Base-by-base conservation (phyloP, 2,888 invertebrate genomes). In the Eupithecia inturbata region DNA sequence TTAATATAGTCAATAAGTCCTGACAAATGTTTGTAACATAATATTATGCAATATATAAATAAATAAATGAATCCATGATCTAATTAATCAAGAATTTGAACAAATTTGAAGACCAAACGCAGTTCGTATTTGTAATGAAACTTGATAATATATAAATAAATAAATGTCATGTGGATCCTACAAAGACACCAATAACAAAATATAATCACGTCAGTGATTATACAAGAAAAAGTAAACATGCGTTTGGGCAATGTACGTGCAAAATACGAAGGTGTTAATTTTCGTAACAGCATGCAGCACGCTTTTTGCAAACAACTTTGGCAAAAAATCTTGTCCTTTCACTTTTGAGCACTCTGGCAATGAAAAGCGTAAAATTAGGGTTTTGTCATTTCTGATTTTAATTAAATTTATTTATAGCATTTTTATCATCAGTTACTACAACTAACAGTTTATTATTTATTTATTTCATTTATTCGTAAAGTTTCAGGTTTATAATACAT, bases 211-310 rank as follows among this genome's bases (percentile, higher is more conserved):
- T 26, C 72, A 72, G 49, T 49, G n/a, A 66, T 75, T 76, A 73
- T 72, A 77, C 75, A 75, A 72, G 72, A 68, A 72, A 73, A 69
- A n/a, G 39, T 60, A 74, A 63, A 68, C 72, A 68, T 67, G 60
- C 67, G 66, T 74, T 60, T 71, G 5, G 72, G 72, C 73, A 76
- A 78, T 67, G 66, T 57, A 26, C 1, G 26, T 14, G 22, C 73
- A n/a, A n/a, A n/a, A 71, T 75, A 74, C 72, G 74, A 74, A 73
- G 73, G 71, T 76, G 76, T 64, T 70, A 64, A 75, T 70, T 73
- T 75, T 72, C 60, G 71, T 66, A 69, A 71, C 16, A 67, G 4
- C 28, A 26, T 71, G 12, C 60, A 60, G 39, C 69, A 53, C n/a
- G 69, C 1, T 67, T 71, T 71, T 73, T 67, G 73, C 71, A 73